Percentiles rank a stretch among this genome's conserved stretches.
Evolutionary conservation across 2,113 vertebrate genomes (phyloP).

Genomic region (Amphiprion percula): DNA sequence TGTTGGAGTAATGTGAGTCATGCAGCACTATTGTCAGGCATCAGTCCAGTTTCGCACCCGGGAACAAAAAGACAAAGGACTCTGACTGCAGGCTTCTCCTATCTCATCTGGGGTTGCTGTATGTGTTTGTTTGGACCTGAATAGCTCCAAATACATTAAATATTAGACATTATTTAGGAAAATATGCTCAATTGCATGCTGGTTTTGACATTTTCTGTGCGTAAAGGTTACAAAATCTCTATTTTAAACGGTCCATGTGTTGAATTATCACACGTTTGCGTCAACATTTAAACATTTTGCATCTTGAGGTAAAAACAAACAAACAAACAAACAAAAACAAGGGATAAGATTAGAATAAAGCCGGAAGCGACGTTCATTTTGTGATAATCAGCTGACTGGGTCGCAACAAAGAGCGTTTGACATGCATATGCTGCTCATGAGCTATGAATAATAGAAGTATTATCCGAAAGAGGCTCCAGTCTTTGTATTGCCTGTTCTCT

Average conservation of each 20-base stretch:
- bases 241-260: background rate
- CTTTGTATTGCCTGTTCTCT: slow-evolving; percentile 30
- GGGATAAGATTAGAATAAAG: background rate
- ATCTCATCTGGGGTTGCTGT: slow-evolving; percentile 83
- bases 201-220: background rate
- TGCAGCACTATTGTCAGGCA: slow-evolving; percentile 36
- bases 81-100: background rate
- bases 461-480: slow-evolving; percentile 19
- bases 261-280: background rate
- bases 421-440: slow-evolving; percentile 36
- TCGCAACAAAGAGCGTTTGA: slow-evolving; percentile 5
- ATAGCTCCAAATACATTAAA: background rate
- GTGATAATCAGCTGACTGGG: slow-evolving; percentile 7
- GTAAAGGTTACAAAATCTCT: background rate
- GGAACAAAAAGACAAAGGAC: slow-evolving; percentile 46
- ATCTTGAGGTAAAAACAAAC: background rate
- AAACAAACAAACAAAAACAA: background rate
- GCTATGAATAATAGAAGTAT: slow-evolving; percentile 50
- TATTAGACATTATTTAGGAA: background rate
- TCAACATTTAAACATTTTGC: too few relatives aligned
- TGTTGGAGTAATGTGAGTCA: slow-evolving; percentile 38
- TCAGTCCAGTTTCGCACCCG: slow-evolving; percentile 42
- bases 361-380: background rate
- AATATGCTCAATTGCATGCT: background rate
- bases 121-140: slow-evolving; percentile 82